A percentile compares a stretch with the other conserved stretches of the same genome.
phyloP scores from a whole-genome alignment of 2,888 invertebrate genomes.

The Leptopterna dolabrata region DNA sequence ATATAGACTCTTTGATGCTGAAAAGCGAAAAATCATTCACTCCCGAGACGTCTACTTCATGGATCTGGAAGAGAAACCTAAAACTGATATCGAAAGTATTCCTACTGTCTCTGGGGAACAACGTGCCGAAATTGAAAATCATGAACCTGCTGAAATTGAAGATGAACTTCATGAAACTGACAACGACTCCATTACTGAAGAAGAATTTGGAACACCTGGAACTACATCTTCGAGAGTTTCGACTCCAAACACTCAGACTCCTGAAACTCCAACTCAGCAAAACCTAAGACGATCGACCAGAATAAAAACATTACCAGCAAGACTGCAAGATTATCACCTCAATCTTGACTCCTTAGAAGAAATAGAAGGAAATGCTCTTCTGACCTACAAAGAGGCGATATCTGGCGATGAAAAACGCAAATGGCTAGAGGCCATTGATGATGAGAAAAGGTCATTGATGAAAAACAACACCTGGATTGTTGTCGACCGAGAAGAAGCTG shows the following conservation, averaged over 20 bases:
- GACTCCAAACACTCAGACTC: no score
- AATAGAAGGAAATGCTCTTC: slow-evolving; percentile 12
- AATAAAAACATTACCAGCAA: background rate
- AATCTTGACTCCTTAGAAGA: background rate
- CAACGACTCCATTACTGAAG: background rate
- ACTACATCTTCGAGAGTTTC: background rate
- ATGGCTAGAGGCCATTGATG: slow-evolving; percentile 60
- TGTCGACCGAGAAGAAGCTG: slow-evolving; percentile 54
- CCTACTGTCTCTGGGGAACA: no score
- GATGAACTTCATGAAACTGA: background rate
- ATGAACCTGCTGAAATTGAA: background rate
- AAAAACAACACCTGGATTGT: slow-evolving; percentile 62
- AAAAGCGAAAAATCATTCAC: slow-evolving; percentile 17
- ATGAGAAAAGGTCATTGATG: slow-evolving; percentile 60
- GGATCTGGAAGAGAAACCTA: background rate
- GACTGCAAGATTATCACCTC: background rate
- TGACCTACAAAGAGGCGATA: slow-evolving; percentile 55
- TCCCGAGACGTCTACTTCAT: slow-evolving; percentile 29
- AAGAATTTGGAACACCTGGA: background rate
- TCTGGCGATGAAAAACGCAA: slow-evolving; percentile 35
- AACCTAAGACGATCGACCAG: background rate
- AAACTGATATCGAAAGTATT: background rate
- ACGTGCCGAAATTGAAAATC: background rate
- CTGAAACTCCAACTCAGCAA: background rate
- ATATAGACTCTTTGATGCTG: slow-evolving; percentile 31